Base-by-base conservation (phyloP, 2,797 vertebrate genomes). In the Xenops minutus region DNA sequence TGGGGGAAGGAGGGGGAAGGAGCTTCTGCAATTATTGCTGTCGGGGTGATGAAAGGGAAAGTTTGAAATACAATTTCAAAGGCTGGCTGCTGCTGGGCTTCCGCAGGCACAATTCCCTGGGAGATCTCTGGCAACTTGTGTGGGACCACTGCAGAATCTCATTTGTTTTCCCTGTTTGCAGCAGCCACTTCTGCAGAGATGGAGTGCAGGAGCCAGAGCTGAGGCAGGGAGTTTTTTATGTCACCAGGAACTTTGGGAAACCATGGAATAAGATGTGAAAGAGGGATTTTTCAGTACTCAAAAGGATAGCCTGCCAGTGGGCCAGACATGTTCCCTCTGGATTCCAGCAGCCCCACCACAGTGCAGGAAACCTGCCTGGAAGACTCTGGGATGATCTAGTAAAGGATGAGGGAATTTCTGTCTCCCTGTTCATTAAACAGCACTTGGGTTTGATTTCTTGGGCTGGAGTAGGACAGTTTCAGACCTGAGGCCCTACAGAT, bases 11-110 rank as follows among this genome's bases (percentile, higher is more conserved):
- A 71, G 84, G 46, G 73, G 41, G 71, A 85, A 80, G 0, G 43
- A 89, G 88, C 79, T 86, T 26, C 90, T 91, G 88, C 80, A 88
- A 44, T 96, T 76, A 76, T 20, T 54, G 63, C 74, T 44, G 59
- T n/a, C n/a, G 8, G 85, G 46, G 73, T 63, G 81, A 93, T 89
- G 94, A 79, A 83, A 93, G 93, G 49, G 49, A 44, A 91, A 88
- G 93, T 86, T 69, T 78, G 67, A 92, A 78, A 84, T 23, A 15
- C 0, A 4, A 62, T 87, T 88, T 94, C 92, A 88, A 84, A 92
- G 83, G 80, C 86, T 68, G 91, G 62, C 89, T 88, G 95, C 94
- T 95, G 79, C 93, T 77, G 79, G 71, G 91, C 93, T 91, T 94
- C 93, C 11, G 83, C 88, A 51, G 85, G 84, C 93, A 54, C 44